A percentile compares a stretch with the other conserved stretches of the same genome.
Conservation (phyloP, 2,888 invertebrate genomes). For the Chymomyza fuscimana region DNA sequence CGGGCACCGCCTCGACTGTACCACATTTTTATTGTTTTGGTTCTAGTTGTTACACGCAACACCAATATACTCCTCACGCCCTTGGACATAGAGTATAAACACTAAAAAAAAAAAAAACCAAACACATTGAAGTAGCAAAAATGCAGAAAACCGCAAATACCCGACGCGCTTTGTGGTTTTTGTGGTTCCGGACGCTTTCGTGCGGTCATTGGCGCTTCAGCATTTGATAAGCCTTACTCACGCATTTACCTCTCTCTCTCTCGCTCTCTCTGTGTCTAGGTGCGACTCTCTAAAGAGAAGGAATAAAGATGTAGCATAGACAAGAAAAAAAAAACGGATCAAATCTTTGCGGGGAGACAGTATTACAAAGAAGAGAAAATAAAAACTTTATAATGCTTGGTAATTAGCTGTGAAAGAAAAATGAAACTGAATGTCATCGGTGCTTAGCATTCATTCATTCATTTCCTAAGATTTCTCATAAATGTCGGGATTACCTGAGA, state of each 20-base stretch:
- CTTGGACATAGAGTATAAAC: not conserved
- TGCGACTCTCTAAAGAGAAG: constrained; percentile 7
- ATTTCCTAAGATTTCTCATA: not conserved
- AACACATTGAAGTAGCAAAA: constrained; percentile 25
- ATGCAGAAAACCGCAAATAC: constrained; percentile 47
- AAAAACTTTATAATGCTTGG: not conserved
- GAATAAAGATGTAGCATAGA: not conserved
- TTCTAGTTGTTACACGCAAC: not conserved
- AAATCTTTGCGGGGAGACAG: not conserved
- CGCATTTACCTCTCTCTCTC: not conserved
- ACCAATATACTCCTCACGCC: not conserved
- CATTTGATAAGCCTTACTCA: constrained; percentile 1
- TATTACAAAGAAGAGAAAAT: not conserved
- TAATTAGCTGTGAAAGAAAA: constrained; percentile 8
- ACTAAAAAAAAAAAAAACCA: constrained; percentile 29
- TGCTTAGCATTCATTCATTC: not conserved
- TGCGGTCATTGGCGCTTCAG: constrained; percentile 3
- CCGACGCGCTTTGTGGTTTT: constrained; percentile 55
- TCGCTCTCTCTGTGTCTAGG: not conserved
- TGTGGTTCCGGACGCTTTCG: constrained; percentile 18
- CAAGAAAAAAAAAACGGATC: not conserved
- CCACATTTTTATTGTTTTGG: no score
- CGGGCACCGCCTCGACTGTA: no score
- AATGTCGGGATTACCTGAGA: not conserved
- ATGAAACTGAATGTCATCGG: constrained; percentile 7